Evolutionary conservation across 2,113 vertebrate genomes (phyloP), one percentile per base, ranked within the genome.

Genomic region (Xerus inauris): DNA sequence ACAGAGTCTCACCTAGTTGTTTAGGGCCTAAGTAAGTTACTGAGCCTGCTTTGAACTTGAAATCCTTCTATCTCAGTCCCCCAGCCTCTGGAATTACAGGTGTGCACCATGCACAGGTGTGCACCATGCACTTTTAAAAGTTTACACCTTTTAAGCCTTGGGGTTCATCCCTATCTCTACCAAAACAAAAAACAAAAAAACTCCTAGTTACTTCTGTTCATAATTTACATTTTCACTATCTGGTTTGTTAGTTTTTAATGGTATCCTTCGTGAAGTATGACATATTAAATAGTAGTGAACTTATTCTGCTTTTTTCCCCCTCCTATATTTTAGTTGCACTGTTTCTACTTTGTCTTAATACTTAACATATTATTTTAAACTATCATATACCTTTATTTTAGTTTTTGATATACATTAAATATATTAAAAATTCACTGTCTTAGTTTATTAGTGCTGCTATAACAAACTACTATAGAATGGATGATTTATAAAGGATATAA

Each of bases 221-320:
- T 82, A 81, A 20, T 79, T 72, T 65, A 82, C 54, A 81, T 7
- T 82, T 95, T 42, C 0, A 13, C 20, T 67, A 1, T 94, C n/a
- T 80, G 35, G 20, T 47, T 91, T 59, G 40, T 57, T 73, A 80
- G 45, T 67, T 92, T 83, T 88, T 87, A 95, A n/a, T n/a, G n/a
- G n/a, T n/a, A n/a, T n/a, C n/a, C n/a, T n/a, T n/a, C n/a, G n/a
- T n/a, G 47, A 86, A 75, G 3, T 57, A 35, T 57, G 38, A 82
- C 32, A 32, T 87, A 35, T 32, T 57, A 67, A 67, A 40, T 81
- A 88, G 76, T 59, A 88, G 8, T 42, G n/a, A 80, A 9, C 35
- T 64, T 64, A 64, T 22, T 47, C 26, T 87, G 30, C 42, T 73
- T 49, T 40, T 89, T 75, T 75, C 62, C 16, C 38, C 13, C 26